Evolutionary conservation across 2,797 vertebrate genomes (phyloP).

Genomic region (Tokudaia muenninki): DNA sequence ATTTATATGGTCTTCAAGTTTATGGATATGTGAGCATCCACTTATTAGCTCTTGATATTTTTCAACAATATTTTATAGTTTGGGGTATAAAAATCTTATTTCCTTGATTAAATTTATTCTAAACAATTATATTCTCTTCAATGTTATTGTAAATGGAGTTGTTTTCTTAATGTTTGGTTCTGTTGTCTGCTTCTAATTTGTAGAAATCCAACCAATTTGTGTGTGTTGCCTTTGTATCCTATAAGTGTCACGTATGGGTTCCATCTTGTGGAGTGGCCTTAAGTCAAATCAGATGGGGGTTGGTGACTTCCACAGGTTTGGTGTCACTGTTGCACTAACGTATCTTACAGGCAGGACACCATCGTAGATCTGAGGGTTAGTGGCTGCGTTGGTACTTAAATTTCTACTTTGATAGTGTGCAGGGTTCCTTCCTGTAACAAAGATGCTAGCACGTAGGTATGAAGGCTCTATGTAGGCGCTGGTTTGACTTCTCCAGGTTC

Average conservation of each 20-base stretch:
- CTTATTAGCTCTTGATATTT: background rate
- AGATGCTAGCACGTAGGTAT: rapidly evolving
- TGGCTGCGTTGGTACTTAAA: too few species aligned
- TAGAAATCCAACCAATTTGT: background rate
- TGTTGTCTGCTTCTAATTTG: background rate
- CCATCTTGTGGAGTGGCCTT: background rate
- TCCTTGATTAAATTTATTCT: background rate
- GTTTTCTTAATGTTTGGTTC: background rate
- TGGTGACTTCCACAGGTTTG: background rate
- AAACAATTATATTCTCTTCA: background rate
- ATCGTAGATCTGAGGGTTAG: background rate
- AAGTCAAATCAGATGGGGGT: background rate
- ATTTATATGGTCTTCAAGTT: background rate
- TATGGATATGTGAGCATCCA: background rate
- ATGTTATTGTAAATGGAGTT: background rate
- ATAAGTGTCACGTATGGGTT: background rate
- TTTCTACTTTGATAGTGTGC: background rate
- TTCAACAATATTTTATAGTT: background rate
- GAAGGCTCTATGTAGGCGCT: background rate
- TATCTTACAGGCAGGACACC: background rate
- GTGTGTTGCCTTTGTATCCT: background rate
- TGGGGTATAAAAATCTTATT: background rate
- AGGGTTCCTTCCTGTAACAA: background rate
- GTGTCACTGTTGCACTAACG: background rate
- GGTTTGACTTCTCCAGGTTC: too few species aligned